Evolutionary conservation across 2,888 invertebrate species (phyloP).

Genomic region (Eupithecia inturbata): DNA sequence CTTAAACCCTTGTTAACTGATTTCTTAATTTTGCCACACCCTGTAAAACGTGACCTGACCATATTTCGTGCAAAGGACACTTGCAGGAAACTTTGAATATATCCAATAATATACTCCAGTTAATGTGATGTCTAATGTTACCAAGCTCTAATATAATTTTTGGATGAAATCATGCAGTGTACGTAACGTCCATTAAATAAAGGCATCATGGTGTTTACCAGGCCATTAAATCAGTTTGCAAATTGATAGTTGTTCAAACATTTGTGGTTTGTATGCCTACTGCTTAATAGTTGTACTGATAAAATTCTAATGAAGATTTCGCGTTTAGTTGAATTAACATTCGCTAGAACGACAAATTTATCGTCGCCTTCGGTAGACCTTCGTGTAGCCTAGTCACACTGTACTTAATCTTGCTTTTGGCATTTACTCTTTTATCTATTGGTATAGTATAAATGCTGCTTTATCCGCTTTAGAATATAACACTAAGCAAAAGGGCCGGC

Average conservation of each 20-base stretch:
- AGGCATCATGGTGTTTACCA: conserved; percentile 25
- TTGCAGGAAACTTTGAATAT: conserved; percentile 55
- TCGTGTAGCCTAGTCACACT: not conserved
- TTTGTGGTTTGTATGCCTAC: conserved; percentile 13
- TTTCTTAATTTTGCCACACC: not conserved
- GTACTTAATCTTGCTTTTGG: not conserved
- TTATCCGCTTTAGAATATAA: conserved; percentile 2
- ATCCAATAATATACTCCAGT: conserved; percentile 20
- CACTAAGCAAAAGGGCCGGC: conserved; percentile 41
- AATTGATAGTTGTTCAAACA: conserved; percentile 25
- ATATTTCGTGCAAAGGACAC: conserved; percentile 55
- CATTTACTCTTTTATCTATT: not conserved
- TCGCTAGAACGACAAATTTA: not conserved
- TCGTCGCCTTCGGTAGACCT: not conserved
- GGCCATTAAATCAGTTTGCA: conserved; percentile 19
- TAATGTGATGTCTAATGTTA: conserved; percentile 37
- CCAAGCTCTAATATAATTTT: conserved; percentile 29
- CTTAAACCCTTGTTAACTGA: not conserved
- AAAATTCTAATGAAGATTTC: not conserved
- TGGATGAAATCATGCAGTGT: conserved; percentile 41
- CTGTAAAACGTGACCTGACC: conserved; percentile 37
- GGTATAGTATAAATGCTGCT: not conserved
- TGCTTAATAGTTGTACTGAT: conserved; percentile 6
- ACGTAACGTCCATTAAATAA: conserved; percentile 39
- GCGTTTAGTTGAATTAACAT: not conserved